phyloP scores from a whole-genome alignment of 2,888 invertebrate species.

The Smittia aterrima region DNA sequence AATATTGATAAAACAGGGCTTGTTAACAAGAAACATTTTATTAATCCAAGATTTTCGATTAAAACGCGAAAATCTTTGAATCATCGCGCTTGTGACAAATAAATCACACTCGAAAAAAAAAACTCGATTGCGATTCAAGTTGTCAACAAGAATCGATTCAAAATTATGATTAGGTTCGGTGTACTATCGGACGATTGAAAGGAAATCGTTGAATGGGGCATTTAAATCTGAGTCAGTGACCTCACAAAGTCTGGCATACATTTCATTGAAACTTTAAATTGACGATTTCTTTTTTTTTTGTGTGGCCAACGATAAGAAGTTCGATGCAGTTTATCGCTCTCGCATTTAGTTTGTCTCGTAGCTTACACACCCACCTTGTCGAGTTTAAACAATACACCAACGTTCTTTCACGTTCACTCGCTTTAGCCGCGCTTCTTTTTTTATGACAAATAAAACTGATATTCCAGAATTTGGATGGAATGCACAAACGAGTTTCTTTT shows the following conservation, averaged over 20 bases:
- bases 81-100: no score
- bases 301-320: no score
- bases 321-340: not conserved
- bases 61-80: not conserved
- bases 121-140: no score
- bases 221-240: not conserved
- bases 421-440: no score
- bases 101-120: no score
- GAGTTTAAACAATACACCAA: no score
- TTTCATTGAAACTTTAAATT: not conserved
- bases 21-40: not conserved
- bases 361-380: no score
- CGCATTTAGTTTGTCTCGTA: not conserved
- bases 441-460: not conserved
- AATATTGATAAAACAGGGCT: not conserved
- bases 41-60: not conserved
- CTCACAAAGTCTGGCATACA: not conserved
- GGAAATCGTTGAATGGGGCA: not conserved
- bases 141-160: not conserved
- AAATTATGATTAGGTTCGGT: not conserved
- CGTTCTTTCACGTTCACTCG: no score
- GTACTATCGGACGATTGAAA: not conserved
- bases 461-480: not conserved
- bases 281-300: not conserved
- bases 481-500: slow-evolving; percentile 13